phyloP scores from a whole-genome alignment of 2,113 vertebrate genomes.

The Peromyscus maniculatus region DNA sequence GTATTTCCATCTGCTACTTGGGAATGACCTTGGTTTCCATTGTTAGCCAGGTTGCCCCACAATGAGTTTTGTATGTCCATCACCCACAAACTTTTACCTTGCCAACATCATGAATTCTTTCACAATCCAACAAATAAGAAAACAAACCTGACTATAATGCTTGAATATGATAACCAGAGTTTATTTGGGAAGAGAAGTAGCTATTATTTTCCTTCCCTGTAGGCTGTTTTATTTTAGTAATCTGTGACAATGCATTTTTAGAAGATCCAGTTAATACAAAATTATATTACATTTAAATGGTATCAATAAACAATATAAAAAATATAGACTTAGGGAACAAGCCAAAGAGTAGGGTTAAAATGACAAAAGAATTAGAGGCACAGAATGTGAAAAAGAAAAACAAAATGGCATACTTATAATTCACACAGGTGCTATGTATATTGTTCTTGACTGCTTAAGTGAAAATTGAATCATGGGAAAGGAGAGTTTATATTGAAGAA shows the following conservation, averaged over 20 bases:
- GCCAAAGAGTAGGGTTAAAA: background rate
- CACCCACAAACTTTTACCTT: background rate
- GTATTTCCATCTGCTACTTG: background rate
- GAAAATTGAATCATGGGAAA: slow-evolving; percentile 28
- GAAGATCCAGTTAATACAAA: background rate
- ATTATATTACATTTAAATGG: background rate
- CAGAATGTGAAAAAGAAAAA: background rate
- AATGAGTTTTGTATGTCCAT: background rate
- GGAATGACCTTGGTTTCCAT: background rate
- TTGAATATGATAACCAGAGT: background rate
- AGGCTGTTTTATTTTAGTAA: background rate
- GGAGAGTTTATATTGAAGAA: background rate
- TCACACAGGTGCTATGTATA: background rate
- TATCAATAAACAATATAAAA: background rate
- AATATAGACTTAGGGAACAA: background rate
- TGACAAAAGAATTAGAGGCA: background rate
- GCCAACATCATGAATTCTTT: background rate
- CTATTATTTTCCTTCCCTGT: background rate
- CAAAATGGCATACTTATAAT: background rate
- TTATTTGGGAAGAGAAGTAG: background rate
- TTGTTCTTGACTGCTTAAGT: slow-evolving; percentile 40
- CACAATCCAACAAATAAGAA: background rate
- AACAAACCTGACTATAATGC: background rate
- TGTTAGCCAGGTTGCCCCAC: background rate
- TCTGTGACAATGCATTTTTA: background rate